Evolutionary conservation across 1,140 invertebrate genomes (phyloP), one percentile per base, ranked within the genome.

Genomic region (Drosophila elegans): DNA sequence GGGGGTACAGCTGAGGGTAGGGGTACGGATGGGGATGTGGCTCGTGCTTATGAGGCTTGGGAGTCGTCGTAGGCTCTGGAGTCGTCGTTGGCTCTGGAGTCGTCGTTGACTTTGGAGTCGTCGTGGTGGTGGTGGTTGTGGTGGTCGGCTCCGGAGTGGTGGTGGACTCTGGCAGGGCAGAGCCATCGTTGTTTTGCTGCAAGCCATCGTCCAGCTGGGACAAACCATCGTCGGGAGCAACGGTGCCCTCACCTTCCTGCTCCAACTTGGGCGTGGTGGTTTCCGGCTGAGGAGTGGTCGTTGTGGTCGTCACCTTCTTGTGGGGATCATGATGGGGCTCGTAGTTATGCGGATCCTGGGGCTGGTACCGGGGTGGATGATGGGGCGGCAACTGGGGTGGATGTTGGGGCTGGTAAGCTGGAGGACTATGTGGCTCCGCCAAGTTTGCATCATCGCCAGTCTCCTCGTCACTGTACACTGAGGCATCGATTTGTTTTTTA

Each of bases 81-180:
- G 72, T 66, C 0, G 74, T 82, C 0, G 29, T 32, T 3, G 83
- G 69, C 21, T 79, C 59, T 3, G 74, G 57, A 32, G 29, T 32
- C 29, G 29, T 32, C 29, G 29, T 32, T 2, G 29, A 5, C 29
- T 32, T 32, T 7, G 29, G 29, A 5, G 48, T 45, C 44, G 77
- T 74, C 13, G 72, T 77, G 3, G 55, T 62, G 1, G 77, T 80
- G 3, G 60, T 10, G 0, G 55, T 71, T 11, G 48, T 82, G 13
- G 41, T 83, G 49, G 29, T n/a, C 7, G 72, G 66, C 36, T 76
- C 63, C 2, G 54, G 54, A 38, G 72, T 66, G 3, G 74, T 82
- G 3, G 74, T 82, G 3, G 83, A 76, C 21, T 79, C 59, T 3
- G 74, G 57, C 6, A 49, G 21, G 5, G 71, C 60, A 1, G 29